Percentiles rank a stretch among this genome's conserved stretches.
phyloP scores from a whole-genome alignment of 2,113 vertebrate species.

The Scomber scombrus region DNA sequence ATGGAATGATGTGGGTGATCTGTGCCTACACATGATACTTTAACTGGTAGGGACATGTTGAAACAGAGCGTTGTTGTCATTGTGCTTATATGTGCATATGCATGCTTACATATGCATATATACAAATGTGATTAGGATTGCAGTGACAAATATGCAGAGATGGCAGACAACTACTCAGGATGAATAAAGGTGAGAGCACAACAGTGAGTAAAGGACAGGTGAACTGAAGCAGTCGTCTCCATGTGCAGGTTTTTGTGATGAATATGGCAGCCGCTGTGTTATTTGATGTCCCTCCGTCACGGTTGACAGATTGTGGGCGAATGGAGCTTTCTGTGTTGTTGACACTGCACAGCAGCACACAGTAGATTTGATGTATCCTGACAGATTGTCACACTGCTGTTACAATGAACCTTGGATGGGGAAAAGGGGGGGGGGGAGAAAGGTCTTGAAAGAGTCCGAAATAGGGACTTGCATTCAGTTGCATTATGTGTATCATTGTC shows the following conservation, averaged over 20 bases:
- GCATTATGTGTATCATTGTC: slow-evolving; percentile 43
- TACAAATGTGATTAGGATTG: slow-evolving; percentile 11
- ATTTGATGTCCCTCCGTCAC: slow-evolving; percentile 70
- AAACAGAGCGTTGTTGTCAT: slow-evolving; percentile 29
- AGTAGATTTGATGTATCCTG: slow-evolving; percentile 72
- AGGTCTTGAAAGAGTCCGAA: slow-evolving; percentile 29
- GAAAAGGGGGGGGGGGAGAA: slow-evolving; percentile 6
- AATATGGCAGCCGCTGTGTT: slow-evolving; percentile 50
- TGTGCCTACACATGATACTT: slow-evolving; percentile 24
- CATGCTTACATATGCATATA: slow-evolving; percentile 1
- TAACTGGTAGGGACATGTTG: slow-evolving; percentile 38
- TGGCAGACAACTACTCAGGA: slow-evolving; percentile 6
- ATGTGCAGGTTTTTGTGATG: slow-evolving; percentile 55
- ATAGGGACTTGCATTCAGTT: slow-evolving; percentile 53
- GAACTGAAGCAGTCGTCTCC: slow-evolving; percentile 40
- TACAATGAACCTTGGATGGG: slow-evolving; percentile 49
- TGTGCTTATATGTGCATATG: slow-evolving; percentile 5
- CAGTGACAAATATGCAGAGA: slow-evolving; percentile 27
- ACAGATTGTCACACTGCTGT: slow-evolving; percentile 63
- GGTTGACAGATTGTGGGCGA: slow-evolving; percentile 66
- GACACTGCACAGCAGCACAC: slow-evolving; percentile 59
- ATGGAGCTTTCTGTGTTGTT: slow-evolving; percentile 64
- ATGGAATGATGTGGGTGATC: slow-evolving; percentile 27
- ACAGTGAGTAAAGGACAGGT: slow-evolving; percentile 28
- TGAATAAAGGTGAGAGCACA: slow-evolving; percentile 46